These are phyloP conservation scores for Coluber constrictor DNA, from an alignment of 2,797 vertebrate species.

Conservation along the genomic window DNA sequence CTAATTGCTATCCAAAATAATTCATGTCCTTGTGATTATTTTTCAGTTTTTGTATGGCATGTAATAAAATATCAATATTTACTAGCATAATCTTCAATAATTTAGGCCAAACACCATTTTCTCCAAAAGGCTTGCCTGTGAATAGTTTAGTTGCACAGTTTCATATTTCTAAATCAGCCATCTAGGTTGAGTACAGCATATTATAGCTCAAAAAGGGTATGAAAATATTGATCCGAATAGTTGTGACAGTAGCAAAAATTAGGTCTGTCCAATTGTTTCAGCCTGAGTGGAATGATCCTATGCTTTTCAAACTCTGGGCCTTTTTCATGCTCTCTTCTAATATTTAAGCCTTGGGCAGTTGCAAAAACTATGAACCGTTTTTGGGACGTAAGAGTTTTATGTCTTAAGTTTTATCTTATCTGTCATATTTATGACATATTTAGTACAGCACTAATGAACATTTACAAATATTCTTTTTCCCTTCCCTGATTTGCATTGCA, in stretches of 20 bases:
- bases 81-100: background rate
- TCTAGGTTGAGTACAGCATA: background rate
- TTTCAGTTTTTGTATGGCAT: background rate
- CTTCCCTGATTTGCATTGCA: background rate
- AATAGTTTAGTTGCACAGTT: background rate
- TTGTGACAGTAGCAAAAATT: background rate
- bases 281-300: background rate
- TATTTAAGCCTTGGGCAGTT: background rate
- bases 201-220: background rate
- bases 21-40: background rate
- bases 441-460: fast-evolving
- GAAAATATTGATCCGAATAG: background rate
- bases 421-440: background rate
- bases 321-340: background rate
- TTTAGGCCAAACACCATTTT: background rate
- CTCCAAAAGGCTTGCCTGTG: background rate
- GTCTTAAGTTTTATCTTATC: conserved; percentile 4
- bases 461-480: fast-evolving
- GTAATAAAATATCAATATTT: background rate
- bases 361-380: background rate
- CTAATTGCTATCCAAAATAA: background rate
- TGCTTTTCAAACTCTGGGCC: background rate
- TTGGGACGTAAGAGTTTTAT: background rate
- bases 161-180: background rate
- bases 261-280: background rate